These are phyloP conservation scores for Bergia sp. DNA, from an alignment of 92 coral and sea anemone species.

Conservation along the genomic window DNA sequence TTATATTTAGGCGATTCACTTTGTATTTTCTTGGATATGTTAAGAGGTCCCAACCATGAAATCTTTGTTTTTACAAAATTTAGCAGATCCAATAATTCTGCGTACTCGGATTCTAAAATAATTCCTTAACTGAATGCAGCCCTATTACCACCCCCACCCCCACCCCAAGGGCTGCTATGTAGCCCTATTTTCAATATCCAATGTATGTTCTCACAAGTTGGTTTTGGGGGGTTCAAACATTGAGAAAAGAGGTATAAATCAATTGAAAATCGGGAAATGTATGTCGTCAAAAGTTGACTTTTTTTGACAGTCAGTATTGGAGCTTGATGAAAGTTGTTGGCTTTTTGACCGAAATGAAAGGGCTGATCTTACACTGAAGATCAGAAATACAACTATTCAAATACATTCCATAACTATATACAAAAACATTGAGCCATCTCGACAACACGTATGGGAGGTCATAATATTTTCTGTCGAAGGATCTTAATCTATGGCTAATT, in stretches of 20 bases:
- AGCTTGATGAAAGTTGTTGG: constrained; percentile 5
- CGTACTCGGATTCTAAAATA: constrained; percentile 19
- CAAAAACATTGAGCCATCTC: constrained; percentile 26
- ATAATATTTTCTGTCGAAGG: constrained; percentile 16
- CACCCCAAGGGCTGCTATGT: constrained; percentile 8
- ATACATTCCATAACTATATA: constrained; percentile 17
- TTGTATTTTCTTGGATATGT: constrained; percentile 20
- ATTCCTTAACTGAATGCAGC: constrained; percentile 13
- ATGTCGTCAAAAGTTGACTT: constrained; percentile 4
- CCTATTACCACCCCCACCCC: constrained; percentile 9
- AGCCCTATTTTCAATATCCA: constrained; percentile 4
- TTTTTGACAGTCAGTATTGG: constrained; percentile 4
- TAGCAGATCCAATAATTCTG: constrained; percentile 12
- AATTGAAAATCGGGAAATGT: constrained; percentile 3
- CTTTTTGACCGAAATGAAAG: constrained; percentile 4
- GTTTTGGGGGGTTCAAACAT: constrained; percentile 6
- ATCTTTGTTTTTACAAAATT: constrained; percentile 5
- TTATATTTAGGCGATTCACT: constrained; percentile 4
- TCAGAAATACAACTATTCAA: constrained; percentile 6
- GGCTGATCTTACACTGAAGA: constrained; percentile 6
- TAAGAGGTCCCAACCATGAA: constrained; percentile 19
- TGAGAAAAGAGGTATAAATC: constrained; percentile 3
- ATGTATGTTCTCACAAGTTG: constrained; percentile 1
- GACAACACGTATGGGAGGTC: constrained; percentile 23
- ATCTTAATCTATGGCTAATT: constrained; percentile 6